Percentiles rank a stretch among this genome's conserved stretches.
phyloP scores from a whole-genome alignment of 92 coral and sea anemone species.

The Phenganax stokvisi region DNA sequence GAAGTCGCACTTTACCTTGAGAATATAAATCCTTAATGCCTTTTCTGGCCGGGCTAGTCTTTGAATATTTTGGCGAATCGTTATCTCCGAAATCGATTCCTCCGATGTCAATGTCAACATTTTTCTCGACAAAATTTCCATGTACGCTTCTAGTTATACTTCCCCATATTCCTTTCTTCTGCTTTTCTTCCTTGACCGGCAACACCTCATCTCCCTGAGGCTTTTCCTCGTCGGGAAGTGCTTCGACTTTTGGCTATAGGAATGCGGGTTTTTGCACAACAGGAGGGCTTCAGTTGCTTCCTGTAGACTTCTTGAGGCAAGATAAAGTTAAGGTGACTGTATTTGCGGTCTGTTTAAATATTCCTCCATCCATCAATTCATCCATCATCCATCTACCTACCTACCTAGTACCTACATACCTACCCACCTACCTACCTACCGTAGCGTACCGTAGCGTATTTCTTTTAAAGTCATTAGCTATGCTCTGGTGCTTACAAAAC shows the following conservation, averaged over 20 bases:
- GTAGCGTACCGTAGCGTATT: too few species aligned
- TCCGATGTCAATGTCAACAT: constrained; percentile 18
- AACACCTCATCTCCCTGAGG: constrained; percentile 63
- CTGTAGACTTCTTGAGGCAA: constrained; percentile 56
- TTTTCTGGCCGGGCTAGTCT: constrained; percentile 20
- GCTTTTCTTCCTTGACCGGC: constrained; percentile 70
- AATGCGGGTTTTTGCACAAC: constrained; percentile 31
- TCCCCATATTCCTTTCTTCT: constrained; percentile 33
- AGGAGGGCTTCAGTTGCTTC: constrained; percentile 48
- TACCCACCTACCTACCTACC: too few species aligned
- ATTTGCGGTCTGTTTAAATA: constrained; percentile 58
- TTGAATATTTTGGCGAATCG: constrained; percentile 5
- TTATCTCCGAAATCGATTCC: constrained; percentile 8
- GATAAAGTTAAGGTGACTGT: constrained; percentile 75
- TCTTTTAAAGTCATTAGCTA: too few species aligned
- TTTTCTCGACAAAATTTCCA: constrained; percentile 28
- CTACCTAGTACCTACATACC: too few species aligned
- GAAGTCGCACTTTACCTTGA: constrained; percentile 73
- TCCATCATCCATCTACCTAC: too few species aligned
- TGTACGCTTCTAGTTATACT: constrained; percentile 34
- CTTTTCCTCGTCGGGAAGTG: constrained; percentile 42
- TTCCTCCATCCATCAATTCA: too few species aligned
- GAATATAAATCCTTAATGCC: constrained; percentile 63
- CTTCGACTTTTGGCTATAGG: constrained; percentile 44
- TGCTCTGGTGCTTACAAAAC: too few species aligned